Evolutionary conservation across 2,113 vertebrate genomes (phyloP).

Genomic region (Heliornis fulica): DNA sequence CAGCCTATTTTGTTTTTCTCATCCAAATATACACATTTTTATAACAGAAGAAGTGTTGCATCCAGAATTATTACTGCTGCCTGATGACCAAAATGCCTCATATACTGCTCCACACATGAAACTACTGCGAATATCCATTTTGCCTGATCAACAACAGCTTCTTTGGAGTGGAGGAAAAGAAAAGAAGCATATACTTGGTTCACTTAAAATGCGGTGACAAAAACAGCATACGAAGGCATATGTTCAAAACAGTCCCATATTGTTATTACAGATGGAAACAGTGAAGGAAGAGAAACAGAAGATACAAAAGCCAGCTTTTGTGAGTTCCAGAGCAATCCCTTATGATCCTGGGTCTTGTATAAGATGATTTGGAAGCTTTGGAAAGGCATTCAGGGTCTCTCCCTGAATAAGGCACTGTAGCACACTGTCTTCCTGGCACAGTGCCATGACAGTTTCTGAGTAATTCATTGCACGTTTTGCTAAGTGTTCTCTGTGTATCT

Average conservation of each 20-base stretch:
- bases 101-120: background rate
- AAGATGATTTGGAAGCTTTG: constrained; percentile 65
- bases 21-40: constrained; percentile 72
- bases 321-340: constrained; percentile 61
- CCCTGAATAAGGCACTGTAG: constrained; percentile 52
- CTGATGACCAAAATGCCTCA: background rate
- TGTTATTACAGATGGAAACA: constrained; percentile 59
- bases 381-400: constrained; percentile 56
- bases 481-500: constrained; percentile 61
- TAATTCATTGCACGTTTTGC: constrained; percentile 48
- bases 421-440: constrained; percentile 44
- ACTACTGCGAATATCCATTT: background rate
- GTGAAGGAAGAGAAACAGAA: constrained; percentile 51
- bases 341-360: constrained; percentile 61
- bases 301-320: constrained; percentile 78
- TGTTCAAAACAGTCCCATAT: constrained; percentile 41
- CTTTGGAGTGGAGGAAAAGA: background rate
- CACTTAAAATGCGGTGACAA: constrained; percentile 50
- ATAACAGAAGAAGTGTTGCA: constrained; percentile 32
- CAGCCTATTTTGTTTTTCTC: constrained; percentile 65
- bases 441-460: background rate
- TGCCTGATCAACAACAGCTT: constrained; percentile 2
- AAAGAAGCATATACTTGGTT: constrained; percentile 22
- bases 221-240: constrained; percentile 22
- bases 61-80: constrained; percentile 9